Evolutionary conservation across 1,140 invertebrate species (phyloP).

Genomic region (Aricia agestis): DNA sequence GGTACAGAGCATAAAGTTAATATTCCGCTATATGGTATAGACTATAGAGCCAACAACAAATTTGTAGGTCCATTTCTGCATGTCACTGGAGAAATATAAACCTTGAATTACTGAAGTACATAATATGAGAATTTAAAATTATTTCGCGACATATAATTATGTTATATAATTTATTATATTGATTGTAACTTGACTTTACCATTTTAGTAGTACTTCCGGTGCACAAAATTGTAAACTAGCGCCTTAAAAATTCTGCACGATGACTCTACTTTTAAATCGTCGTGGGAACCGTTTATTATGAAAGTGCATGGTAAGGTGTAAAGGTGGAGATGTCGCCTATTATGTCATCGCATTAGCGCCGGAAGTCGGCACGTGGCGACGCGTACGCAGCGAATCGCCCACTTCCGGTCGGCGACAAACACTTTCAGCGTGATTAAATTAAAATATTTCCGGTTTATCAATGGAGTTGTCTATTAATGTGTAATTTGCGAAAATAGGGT

Average conservation of each 20-base stretch:
- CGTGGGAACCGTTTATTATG: constrained; percentile 6
- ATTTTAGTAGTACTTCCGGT: background rate
- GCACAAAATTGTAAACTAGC: too few relatives aligned
- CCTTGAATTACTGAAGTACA: too few relatives aligned
- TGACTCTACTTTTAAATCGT: background rate
- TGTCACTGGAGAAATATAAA: too few relatives aligned
- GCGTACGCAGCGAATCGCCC: constrained; percentile 63
- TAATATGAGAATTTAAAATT: too few relatives aligned
- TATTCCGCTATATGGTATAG: too few relatives aligned
- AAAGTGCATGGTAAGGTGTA: constrained; percentile 36
- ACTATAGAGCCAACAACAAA: too few relatives aligned
- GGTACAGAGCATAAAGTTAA: too few relatives aligned
- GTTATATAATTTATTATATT: too few relatives aligned
- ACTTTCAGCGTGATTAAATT: constrained; percentile 16
- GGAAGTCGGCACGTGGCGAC: constrained; percentile 65
- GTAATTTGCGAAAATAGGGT: background rate
- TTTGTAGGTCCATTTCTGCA: too few relatives aligned
- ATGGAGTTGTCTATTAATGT: background rate
- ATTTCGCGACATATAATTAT: too few relatives aligned
- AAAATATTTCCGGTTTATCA: constrained; percentile 9
- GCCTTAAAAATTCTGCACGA: too few relatives aligned
- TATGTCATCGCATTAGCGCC: constrained; percentile 68
- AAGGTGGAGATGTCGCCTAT: constrained; percentile 67
- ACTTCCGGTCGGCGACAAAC: constrained; percentile 44
- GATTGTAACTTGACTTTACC: background rate